phyloP scores from a whole-genome alignment of 2,797 vertebrate genomes.

The Vireo griseus region DNA sequence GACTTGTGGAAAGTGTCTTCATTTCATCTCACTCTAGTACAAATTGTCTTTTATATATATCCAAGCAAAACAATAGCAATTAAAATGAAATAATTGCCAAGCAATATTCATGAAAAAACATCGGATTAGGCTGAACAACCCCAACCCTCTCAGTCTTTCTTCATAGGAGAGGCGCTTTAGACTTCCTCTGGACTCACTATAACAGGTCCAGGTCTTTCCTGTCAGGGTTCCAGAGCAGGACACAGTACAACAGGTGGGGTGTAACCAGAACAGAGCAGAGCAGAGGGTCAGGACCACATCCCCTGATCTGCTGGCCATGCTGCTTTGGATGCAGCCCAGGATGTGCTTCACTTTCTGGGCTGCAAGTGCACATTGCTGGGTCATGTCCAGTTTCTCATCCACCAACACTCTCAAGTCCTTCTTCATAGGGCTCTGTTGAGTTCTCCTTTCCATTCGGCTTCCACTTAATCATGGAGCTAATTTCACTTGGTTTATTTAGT shows the following conservation, averaged over 20 bases:
- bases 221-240: neutral
- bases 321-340: neutral
- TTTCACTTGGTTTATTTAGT: neutral
- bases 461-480: neutral
- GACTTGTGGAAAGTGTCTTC: neutral
- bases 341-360: neutral
- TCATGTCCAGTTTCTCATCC: neutral
- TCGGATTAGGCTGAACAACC: neutral
- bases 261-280: neutral
- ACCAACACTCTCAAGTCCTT: neutral
- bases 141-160: accelerated
- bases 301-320: too few relatives aligned
- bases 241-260: too few relatives aligned
- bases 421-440: accelerated
- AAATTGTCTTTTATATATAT: neutral
- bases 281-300: neutral
- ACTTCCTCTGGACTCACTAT: accelerated
- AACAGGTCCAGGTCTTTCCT: neutral
- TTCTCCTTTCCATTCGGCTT: neutral
- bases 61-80: neutral
- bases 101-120: neutral
- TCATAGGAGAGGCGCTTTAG: neutral
- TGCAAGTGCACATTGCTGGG: neutral
- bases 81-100: neutral
- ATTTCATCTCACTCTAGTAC: neutral